Percentiles rank a stretch among this genome's conserved stretches.
Evolutionary conservation across 1,140 invertebrate species (phyloP).

Genomic region (Brachionus plicatilis): DNA sequence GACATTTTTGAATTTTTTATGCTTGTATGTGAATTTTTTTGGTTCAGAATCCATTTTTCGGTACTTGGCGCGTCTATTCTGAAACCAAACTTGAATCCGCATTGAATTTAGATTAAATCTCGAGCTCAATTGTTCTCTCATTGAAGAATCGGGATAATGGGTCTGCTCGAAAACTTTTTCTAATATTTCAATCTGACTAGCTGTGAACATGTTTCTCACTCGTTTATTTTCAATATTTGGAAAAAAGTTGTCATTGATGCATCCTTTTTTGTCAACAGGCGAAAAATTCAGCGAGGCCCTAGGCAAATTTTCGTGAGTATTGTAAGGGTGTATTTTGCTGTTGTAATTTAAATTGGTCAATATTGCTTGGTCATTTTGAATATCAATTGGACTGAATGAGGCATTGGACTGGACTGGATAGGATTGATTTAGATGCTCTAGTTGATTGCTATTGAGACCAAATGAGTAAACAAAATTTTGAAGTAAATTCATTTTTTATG

Average conservation of each 20-base stretch:
- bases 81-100: slow-evolving; percentile 73
- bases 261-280: neutral
- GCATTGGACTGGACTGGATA: neutral
- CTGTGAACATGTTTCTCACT: slow-evolving; percentile 6
- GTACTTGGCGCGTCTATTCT: slow-evolving; percentile 34
- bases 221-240: slow-evolving; percentile 15
- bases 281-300: neutral
- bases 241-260: neutral
- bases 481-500: slow-evolving; percentile 12
- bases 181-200: slow-evolving; percentile 84
- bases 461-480: slow-evolving; percentile 33
- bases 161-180: slow-evolving; percentile 98
- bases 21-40: neutral
- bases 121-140: slow-evolving; percentile 92
- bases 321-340: neutral
- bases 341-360: neutral
- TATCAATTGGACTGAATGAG: neutral
- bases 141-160: slow-evolving; percentile 99
- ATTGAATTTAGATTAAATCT: slow-evolving; percentile 99
- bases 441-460: neutral
- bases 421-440: neutral
- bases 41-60: slow-evolving; percentile 30
- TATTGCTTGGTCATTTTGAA: neutral
- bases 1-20: slow-evolving; percentile 1
- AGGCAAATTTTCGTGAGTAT: neutral